These are phyloP conservation scores for Dissostichus mawsoni DNA, from an alignment of 2,113 vertebrate species.

Conservation along the genomic window DNA sequence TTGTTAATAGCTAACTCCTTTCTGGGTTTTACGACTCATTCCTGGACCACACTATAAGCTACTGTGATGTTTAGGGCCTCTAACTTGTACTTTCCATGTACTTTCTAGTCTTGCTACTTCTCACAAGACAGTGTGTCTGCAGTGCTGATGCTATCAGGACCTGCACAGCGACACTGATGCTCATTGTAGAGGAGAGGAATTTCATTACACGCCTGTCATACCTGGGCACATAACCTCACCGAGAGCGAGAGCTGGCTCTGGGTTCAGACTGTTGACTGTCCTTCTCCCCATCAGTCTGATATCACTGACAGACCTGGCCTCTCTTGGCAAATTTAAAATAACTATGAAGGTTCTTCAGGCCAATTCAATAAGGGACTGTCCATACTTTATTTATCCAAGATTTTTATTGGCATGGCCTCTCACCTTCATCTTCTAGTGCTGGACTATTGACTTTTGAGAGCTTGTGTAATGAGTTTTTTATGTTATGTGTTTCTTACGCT, in stretches of 20 bases:
- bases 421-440: neutral
- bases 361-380: constrained; percentile 27
- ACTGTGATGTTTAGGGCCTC: neutral
- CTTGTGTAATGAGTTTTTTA: neutral
- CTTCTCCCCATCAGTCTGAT: constrained; percentile 31
- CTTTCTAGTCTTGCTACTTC: constrained; percentile 3
- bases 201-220: constrained; percentile 62
- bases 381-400: constrained; percentile 19
- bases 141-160: constrained; percentile 32
- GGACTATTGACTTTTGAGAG: neutral
- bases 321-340: constrained; percentile 23
- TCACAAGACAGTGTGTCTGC: constrained; percentile 18
- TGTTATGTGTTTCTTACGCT: neutral
- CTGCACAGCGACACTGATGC: constrained; percentile 21
- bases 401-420: constrained; percentile 9
- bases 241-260: neutral
- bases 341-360: constrained; percentile 18
- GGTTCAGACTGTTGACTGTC: constrained; percentile 42
- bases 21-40: too few species aligned
- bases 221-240: constrained; percentile 37
- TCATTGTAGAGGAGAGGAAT: constrained; percentile 46
- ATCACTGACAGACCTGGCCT: constrained; percentile 30
- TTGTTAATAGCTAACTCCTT: too few species aligned
- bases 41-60: neutral
- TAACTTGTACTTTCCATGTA: neutral